These are phyloP conservation scores for Daktulosphaira vitifoliae DNA, from an alignment of 1,140 invertebrate genomes.

Conservation along the genomic window DNA sequence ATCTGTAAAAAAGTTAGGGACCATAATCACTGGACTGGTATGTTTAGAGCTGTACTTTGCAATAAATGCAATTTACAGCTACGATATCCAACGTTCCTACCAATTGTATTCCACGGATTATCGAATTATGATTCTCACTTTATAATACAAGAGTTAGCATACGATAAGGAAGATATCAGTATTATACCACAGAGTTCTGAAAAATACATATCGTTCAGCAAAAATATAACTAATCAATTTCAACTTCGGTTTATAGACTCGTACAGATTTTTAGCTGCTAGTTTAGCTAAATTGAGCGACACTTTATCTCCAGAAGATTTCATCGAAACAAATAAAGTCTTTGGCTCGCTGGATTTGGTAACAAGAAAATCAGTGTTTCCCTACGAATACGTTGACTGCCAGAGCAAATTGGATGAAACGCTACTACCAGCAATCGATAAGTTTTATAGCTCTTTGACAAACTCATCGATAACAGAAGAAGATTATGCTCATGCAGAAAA, in stretches of 20 bases:
- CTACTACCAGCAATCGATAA: slow-evolving; percentile 40
- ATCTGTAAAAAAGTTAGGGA: too few relatives aligned
- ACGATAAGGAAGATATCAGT: neutral
- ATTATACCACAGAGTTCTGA: neutral
- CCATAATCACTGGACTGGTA: too few relatives aligned
- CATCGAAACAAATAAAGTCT: neutral
- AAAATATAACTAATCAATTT: neutral
- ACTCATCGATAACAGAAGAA: slow-evolving; percentile 39
- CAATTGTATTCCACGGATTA: too few relatives aligned
- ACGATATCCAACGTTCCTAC: too few relatives aligned
- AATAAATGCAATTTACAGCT: too few relatives aligned
- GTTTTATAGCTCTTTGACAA: slow-evolving; percentile 43
- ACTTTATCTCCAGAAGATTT: neutral
- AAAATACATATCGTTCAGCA: slow-evolving; percentile 7
- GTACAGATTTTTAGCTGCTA: slow-evolving; percentile 34
- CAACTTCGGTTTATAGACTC: slow-evolving; percentile 36
- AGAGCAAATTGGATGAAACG: slow-evolving; percentile 39
- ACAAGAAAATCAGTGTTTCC: slow-evolving; percentile 39
- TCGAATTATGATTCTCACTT: too few relatives aligned
- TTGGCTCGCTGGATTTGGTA: slow-evolving; percentile 22
- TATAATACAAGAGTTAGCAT: too few relatives aligned
- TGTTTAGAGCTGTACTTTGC: too few relatives aligned
- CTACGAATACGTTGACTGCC: slow-evolving; percentile 39
- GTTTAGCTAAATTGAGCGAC: too few relatives aligned
- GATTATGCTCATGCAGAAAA: slow-evolving; percentile 42